Conservation (phyloP, 2,797 vertebrate species). For the Gadopsis marmoratus region DNA sequence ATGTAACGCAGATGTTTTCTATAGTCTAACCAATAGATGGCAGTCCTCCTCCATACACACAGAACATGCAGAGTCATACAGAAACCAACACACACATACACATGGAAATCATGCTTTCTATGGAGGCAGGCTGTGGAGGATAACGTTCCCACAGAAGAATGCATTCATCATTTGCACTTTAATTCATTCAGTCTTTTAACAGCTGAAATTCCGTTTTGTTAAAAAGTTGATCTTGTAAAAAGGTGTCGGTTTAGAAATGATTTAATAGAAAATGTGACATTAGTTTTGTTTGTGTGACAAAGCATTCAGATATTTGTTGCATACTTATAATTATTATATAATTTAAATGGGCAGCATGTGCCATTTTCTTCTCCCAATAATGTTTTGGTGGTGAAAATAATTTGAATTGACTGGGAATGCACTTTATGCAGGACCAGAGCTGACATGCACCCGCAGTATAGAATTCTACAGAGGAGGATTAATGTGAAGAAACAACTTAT, state of each 20-base stretch:
- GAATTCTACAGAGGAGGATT: neutral
- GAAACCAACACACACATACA: slow-evolving; percentile 7
- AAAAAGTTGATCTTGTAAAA: slow-evolving; percentile 5
- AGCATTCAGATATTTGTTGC: slow-evolving; percentile 9
- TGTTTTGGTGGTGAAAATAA: slow-evolving; percentile 15
- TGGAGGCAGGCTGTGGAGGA: neutral
- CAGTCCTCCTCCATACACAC: slow-evolving; percentile 24
- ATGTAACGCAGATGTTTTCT: slow-evolving; percentile 8
- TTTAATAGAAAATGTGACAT: slow-evolving; percentile 23
- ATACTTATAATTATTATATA: too few species aligned
- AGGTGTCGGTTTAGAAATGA: slow-evolving; percentile 8
- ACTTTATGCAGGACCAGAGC: slow-evolving; percentile 6
- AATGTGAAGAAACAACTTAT: neutral
- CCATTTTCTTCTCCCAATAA: slow-evolving; percentile 5
- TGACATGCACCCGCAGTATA: neutral
- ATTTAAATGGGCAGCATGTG: slow-evolving; percentile 33
- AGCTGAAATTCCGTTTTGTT: slow-evolving; percentile 37
- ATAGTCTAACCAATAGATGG: slow-evolving; percentile 49
- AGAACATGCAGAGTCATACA: slow-evolving; percentile 16
- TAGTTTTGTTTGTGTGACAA: slow-evolving; percentile 16
- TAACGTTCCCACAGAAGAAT: slow-evolving; percentile 32
- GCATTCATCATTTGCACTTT: slow-evolving; percentile 68
- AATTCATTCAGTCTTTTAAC: slow-evolving; percentile 48
- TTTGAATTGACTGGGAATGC: neutral
- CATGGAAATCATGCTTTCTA: neutral